Evolutionary conservation across 2,113 vertebrate species (phyloP).

Genomic region (Rhadina sibilatrix): DNA sequence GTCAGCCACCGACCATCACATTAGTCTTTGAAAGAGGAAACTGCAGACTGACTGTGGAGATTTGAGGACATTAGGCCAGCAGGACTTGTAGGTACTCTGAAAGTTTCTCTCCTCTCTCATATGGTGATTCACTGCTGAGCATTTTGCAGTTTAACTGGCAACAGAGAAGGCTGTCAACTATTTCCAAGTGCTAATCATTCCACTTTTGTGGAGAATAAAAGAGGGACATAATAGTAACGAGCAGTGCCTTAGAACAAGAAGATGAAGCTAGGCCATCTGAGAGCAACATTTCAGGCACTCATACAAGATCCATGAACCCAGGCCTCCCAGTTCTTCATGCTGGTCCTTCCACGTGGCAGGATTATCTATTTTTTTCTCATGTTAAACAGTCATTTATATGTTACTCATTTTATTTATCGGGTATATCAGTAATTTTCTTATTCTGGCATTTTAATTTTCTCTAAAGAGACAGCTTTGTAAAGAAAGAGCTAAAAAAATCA

Average conservation of each 20-base stretch:
- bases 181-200: constrained; percentile 36
- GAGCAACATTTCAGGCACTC: background rate
- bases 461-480: constrained; percentile 4
- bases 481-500: constrained; percentile 7
- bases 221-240: background rate
- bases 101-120: background rate
- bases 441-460: constrained; percentile 1
- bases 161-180: constrained; percentile 27
- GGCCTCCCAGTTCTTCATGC: background rate
- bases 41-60: constrained; percentile 14
- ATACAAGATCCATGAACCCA: background rate
- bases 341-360: background rate
- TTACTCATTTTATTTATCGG: background rate
- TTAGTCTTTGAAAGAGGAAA: constrained; percentile 46
- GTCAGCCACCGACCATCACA: constrained; percentile 46
- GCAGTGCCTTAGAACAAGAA: background rate
- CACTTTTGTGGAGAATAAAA: constrained; percentile 38
- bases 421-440: constrained; percentile 23
- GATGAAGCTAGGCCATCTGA: background rate
- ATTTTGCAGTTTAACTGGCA: constrained; percentile 11
- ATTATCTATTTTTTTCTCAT: background rate
- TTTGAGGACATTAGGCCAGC: constrained; percentile 42
- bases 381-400: background rate
- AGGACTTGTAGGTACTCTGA: background rate
- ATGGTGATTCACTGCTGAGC: background rate